phyloP scores from a whole-genome alignment of 2,888 invertebrate genomes.

The Yponomeuta evonymella region DNA sequence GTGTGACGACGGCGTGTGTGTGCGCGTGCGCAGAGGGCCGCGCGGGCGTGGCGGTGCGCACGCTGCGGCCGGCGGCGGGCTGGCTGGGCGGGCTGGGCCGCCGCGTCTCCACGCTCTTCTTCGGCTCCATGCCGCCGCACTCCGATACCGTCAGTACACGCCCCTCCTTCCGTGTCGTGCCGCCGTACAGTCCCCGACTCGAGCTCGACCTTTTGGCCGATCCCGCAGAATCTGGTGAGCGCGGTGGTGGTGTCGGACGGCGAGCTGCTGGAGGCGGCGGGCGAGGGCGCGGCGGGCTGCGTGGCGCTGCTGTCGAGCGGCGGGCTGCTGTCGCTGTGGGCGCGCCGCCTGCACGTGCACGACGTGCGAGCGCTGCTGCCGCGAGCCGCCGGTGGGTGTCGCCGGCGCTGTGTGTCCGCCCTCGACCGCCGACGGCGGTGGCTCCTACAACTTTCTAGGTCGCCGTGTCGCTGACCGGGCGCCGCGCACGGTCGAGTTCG shows the following conservation, averaged over 20 bases:
- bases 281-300: constrained; percentile 74
- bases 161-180: too few relatives aligned
- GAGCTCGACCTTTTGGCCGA: too few relatives aligned
- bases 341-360: constrained; percentile 84
- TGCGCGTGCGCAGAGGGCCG: constrained; percentile 73
- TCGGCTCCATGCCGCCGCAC: constrained; percentile 82
- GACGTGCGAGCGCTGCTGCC: constrained; percentile 83
- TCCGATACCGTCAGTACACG: constrained; percentile 75
- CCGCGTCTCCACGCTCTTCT: constrained; percentile 86
- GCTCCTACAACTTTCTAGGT: too few relatives aligned
- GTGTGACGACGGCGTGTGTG: too few relatives aligned
- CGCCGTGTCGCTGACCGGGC: too few relatives aligned
- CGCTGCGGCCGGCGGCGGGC: constrained; percentile 84
- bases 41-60: constrained; percentile 80
- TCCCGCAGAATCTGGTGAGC: constrained; percentile 78
- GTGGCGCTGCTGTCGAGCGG: constrained; percentile 77
- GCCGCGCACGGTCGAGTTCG: too few relatives aligned
- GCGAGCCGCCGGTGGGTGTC: constrained; percentile 78
- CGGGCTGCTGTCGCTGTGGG: constrained; percentile 89
- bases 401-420: too few relatives aligned
- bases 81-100: constrained; percentile 93
- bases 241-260: constrained; percentile 78
- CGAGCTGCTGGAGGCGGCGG: constrained; percentile 57
- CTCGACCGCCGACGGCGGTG: too few relatives aligned
- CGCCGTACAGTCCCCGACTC: too few relatives aligned